Percentiles rank a stretch among this genome's conserved stretches.
Evolutionary conservation across 2,113 vertebrate species (phyloP).

Genomic region (Centropus unirufus): DNA sequence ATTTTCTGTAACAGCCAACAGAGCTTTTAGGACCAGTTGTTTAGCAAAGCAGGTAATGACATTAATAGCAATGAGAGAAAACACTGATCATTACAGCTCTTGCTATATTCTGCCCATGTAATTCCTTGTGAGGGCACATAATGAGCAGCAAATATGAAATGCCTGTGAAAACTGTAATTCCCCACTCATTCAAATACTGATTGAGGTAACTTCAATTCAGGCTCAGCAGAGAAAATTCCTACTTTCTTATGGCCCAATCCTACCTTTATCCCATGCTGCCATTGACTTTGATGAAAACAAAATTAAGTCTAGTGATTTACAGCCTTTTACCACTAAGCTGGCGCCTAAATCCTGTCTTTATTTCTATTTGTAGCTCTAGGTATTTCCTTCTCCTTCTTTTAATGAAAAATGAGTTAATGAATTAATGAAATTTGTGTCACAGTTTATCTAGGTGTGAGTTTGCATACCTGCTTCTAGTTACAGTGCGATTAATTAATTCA

Average conservation of each 20-base stretch:
- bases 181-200: neutral
- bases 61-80: neutral
- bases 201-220: neutral
- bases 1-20: neutral
- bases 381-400: neutral
- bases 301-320: neutral
- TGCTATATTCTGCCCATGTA: neutral
- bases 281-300: neutral
- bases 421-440: neutral
- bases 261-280: neutral
- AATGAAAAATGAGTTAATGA: neutral
- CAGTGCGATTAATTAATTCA: neutral
- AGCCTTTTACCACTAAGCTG: neutral
- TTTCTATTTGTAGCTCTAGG: neutral
- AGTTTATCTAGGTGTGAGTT: neutral
- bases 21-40: neutral
- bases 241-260: neutral
- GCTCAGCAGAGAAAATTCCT: neutral
- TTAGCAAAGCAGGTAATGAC: neutral
- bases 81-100: neutral
- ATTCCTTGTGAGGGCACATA: neutral
- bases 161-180: conserved; percentile 5
- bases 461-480: neutral
- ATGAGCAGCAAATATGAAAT: neutral
- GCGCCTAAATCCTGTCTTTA: neutral